These are phyloP conservation scores for Ciconia maguari DNA, from an alignment of 2,113 vertebrate genomes.

Conservation along the genomic window DNA sequence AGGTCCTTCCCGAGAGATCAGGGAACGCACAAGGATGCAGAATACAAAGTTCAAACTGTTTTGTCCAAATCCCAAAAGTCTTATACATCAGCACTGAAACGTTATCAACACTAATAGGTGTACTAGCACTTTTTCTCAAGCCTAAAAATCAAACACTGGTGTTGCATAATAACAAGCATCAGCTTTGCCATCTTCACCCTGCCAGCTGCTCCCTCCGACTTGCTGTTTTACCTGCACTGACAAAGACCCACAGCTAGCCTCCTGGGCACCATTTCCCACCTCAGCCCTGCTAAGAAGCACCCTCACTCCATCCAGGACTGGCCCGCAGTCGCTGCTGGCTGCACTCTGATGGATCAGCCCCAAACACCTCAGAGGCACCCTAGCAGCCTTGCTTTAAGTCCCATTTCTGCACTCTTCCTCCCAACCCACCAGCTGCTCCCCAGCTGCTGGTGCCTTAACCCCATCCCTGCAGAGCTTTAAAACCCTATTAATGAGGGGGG, in stretches of 20 bases:
- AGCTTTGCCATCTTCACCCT: neutral
- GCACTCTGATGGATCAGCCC: neutral
- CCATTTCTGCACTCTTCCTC: neutral
- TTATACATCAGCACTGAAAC: neutral
- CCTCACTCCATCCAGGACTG: neutral
- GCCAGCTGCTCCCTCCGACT: neutral
- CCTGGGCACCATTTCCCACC: neutral
- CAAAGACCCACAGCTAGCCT: neutral
- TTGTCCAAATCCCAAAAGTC: neutral
- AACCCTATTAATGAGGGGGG: rapidly evolving
- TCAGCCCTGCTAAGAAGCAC: neutral
- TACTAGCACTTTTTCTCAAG: neutral
- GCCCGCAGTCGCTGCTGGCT: rapidly evolving
- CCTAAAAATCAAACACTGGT: neutral
- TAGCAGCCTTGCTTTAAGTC: neutral
- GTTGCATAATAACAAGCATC: neutral
- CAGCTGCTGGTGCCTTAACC: neutral
- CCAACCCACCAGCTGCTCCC: neutral
- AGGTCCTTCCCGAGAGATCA: neutral
- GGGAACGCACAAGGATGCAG: neutral
- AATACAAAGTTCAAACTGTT: neutral
- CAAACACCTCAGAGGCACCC: neutral
- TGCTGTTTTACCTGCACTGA: neutral
- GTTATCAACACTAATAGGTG: neutral
- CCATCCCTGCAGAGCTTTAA: neutral